Evolutionary conservation across 2,888 invertebrate genomes (phyloP).

Genomic region (Corythucha ciliata): DNA sequence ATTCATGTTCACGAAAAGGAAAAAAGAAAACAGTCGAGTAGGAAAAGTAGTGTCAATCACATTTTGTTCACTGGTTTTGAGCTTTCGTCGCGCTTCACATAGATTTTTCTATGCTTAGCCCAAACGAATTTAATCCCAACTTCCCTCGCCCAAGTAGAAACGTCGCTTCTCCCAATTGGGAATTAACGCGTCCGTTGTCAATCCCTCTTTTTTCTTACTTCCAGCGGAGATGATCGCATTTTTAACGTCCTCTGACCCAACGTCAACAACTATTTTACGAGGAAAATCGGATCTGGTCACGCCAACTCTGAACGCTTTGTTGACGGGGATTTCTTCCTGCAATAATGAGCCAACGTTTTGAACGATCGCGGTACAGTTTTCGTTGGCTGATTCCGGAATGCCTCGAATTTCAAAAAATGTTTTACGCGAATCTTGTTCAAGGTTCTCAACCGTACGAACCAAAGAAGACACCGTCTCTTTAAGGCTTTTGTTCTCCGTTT

Average conservation of each 20-base stretch:
- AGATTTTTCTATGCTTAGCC: neutral
- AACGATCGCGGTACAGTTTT: neutral
- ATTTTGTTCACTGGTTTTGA: constrained; percentile 2
- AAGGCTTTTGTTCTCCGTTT: neutral
- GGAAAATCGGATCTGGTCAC: neutral
- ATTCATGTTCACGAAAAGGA: too few species aligned
- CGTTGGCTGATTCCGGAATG: neutral
- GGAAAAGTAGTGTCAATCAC: neutral
- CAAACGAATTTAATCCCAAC: neutral
- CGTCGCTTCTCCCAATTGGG: neutral
- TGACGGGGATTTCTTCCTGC: neutral
- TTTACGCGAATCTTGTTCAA: neutral
- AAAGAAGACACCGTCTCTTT: neutral
- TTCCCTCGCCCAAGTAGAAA: neutral
- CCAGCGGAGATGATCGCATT: neutral
- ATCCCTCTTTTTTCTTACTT: neutral
- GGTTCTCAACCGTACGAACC: neutral
- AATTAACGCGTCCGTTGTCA: neutral
- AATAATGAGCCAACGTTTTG: neutral
- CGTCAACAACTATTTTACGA: neutral
- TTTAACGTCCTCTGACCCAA: neutral
- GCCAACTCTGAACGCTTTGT: neutral
- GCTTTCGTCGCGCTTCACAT: neutral
- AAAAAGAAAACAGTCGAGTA: neutral
- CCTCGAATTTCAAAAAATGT: neutral